These are phyloP conservation scores for Sisyra nigra DNA, from an alignment of 2,888 invertebrate genomes.

Conservation along the genomic window DNA sequence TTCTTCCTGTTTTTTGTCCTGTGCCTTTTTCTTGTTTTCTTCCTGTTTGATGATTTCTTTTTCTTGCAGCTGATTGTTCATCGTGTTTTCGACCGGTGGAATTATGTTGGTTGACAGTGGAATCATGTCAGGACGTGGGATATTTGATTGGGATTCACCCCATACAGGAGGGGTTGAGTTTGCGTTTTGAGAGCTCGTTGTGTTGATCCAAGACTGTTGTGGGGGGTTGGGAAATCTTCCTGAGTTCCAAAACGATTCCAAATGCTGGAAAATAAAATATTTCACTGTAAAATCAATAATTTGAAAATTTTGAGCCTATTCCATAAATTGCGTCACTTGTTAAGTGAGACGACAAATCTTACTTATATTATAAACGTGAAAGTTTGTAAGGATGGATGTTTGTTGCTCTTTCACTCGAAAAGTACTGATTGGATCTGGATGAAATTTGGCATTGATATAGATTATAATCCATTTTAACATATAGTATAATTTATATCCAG, in stretches of 20 bases:
- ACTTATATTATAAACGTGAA: too few species aligned
- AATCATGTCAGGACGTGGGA: neutral
- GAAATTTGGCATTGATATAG: too few species aligned
- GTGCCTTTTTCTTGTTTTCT: neutral
- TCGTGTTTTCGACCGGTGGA: constrained; percentile 18
- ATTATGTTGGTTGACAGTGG: neutral
- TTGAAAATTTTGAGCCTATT: too few species aligned
- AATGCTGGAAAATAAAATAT: constrained; percentile 16
- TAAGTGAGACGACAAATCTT: too few species aligned
- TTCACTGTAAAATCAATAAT: constrained; percentile 9
- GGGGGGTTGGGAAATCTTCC: constrained; percentile 5
- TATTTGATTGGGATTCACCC: neutral
- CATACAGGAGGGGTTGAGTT: constrained; percentile 1
- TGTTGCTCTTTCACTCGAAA: too few species aligned
- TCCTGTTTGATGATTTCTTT: constrained; percentile 14
- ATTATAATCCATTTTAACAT: too few species aligned
- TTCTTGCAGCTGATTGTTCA: constrained; percentile 22
- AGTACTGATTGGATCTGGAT: too few species aligned
- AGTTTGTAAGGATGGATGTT: too few species aligned
- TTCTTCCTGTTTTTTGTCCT: neutral
- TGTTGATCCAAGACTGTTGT: constrained; percentile 3
- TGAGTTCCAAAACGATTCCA: constrained; percentile 9
- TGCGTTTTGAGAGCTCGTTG: constrained; percentile 1
- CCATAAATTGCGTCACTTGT: too few species aligned
- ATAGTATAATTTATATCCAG: too few species aligned